phyloP scores from a whole-genome alignment of 2,113 vertebrate genomes.

The Chitala chitala region DNA sequence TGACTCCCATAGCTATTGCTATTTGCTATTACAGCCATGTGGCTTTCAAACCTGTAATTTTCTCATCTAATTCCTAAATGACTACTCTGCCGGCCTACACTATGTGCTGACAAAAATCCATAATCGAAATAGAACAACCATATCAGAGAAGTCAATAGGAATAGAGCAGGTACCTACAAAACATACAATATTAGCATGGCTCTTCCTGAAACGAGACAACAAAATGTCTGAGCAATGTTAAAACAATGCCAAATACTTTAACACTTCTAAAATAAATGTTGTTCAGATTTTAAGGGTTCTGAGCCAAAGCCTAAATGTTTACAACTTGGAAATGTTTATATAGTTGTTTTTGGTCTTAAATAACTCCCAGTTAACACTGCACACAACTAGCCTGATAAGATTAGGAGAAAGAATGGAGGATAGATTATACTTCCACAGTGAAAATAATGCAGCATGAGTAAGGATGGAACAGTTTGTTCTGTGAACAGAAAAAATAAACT shows the following conservation, averaged over 20 bases:
- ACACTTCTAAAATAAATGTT: no score
- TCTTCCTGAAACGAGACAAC: background rate
- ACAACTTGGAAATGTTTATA: no score
- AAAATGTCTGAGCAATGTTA: background rate
- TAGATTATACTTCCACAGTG: background rate
- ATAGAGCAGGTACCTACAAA: background rate
- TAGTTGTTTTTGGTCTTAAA: no score
- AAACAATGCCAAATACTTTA: background rate
- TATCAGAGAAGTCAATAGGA: background rate
- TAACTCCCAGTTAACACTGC: no score
- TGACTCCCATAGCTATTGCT: background rate
- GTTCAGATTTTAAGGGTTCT: no score
- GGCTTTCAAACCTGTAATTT: slow-evolving; percentile 8
- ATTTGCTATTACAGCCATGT: slow-evolving; percentile 5
- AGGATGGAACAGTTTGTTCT: background rate
- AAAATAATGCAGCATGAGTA: background rate
- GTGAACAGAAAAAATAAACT: background rate
- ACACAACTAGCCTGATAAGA: background rate
- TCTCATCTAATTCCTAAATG: slow-evolving; percentile 1
- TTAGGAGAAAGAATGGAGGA: background rate
- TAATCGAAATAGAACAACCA: background rate
- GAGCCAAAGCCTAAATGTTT: no score
- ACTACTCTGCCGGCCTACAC: background rate
- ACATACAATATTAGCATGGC: background rate
- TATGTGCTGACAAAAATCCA: background rate